These are phyloP conservation scores for Dicentrarchus labrax DNA, from an alignment of 2,113 vertebrate genomes.

Conservation along the genomic window DNA sequence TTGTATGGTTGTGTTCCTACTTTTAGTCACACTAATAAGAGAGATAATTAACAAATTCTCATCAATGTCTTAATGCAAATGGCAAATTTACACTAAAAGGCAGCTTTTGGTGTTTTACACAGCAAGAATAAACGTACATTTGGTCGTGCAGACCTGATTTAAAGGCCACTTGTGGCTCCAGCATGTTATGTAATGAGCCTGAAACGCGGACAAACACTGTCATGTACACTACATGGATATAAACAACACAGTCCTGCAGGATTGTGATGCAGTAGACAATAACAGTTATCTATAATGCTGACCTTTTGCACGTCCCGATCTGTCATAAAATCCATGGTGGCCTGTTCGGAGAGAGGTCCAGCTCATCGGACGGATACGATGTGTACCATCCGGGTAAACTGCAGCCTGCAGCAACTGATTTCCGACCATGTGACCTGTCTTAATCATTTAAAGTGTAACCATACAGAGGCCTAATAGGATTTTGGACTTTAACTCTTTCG, in stretches of 20 bases:
- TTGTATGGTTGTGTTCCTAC: no score
- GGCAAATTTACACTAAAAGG: background rate
- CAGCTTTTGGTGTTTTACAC: background rate
- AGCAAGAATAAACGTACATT: no score
- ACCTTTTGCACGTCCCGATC: constrained; percentile 86
- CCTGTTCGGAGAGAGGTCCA: background rate
- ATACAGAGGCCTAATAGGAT: constrained; percentile 59
- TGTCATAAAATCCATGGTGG: constrained; percentile 83
- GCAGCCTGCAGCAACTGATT: background rate
- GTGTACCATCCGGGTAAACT: constrained; percentile 27
- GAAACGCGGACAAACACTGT: no score
- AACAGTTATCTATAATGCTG: constrained; percentile 40
- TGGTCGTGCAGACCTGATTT: background rate
- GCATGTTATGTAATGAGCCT: constrained; percentile 32
- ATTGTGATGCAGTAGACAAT: background rate
- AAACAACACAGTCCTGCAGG: background rate
- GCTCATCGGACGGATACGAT: no score
- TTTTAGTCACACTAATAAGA: no score
- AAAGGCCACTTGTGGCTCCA: constrained; percentile 11
- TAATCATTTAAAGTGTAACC: constrained; percentile 45
- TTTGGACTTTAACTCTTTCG: constrained; percentile 65
- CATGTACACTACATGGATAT: background rate
- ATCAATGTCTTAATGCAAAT: background rate
- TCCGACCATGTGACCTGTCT: constrained; percentile 67
- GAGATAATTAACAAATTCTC: no score